Evolutionary conservation across 2,888 invertebrate genomes (phyloP), one percentile per base, ranked within the genome.

Genomic region (Suillia variegata): DNA sequence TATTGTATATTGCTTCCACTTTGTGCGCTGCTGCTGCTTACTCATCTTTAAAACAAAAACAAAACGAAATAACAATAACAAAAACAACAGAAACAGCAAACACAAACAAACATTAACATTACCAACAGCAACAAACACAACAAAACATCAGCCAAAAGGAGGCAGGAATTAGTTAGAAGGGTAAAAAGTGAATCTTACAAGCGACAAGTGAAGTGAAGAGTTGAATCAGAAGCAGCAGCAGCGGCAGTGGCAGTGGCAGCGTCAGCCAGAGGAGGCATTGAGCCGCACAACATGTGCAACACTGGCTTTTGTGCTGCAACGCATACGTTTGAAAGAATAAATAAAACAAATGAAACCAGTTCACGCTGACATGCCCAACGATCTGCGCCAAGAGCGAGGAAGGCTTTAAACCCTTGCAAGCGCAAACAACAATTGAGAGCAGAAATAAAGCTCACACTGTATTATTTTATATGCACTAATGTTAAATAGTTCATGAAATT

Each of bases 111-210:
- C 31, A 31, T 31, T 31, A 31, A 12, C 31, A 12, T 31, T 31
- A 31, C 42, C 47, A 15, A n/a, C 50, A 57, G 42, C 24, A 56
- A 59, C 64, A 59, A 60, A 61, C 50, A 45, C 59, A 58, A 45
- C 47, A 53, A 49, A 52, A 54, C 49, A 56, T 47, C 22, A 55
- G 21, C 59, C 50, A 57, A 51, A 56, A 26, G 21, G 21, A 33
- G 47, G 34, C 26, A 51, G 20, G 22, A 45, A 53, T 59, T 17
- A 54, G 17, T 17, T 45, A 54, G 24, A 63, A 63, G 65, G 33
- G 59, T 66, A 70, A 75, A 75, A 76, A 75, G 76, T 75, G 75
- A 75, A 75, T 75, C 75, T 75, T 72, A 34, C 38, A 38, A 33
- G 53, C 20, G 33, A 53, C 49, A 53, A 54, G 24, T 51, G 51